A percentile compares a stretch with the other conserved stretches of the same genome.
Evolutionary conservation across 2,888 invertebrate species (phyloP).

Genomic region (Geophilus truncorum): DNA sequence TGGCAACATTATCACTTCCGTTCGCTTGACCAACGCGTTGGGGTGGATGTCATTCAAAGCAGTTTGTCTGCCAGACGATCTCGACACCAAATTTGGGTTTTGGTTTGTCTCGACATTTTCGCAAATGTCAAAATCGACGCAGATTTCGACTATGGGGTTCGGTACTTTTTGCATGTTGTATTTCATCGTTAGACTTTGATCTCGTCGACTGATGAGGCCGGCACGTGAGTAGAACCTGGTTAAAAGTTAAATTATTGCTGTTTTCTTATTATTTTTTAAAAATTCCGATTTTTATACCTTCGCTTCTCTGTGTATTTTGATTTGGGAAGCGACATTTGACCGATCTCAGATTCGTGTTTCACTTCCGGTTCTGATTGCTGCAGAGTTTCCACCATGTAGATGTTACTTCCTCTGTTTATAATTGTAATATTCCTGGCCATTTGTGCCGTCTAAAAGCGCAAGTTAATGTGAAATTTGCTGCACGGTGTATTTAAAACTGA

Average conservation of each 20-base stretch:
- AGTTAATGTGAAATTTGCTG: background rate
- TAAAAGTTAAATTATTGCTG: too few relatives aligned
- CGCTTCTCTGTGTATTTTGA: background rate
- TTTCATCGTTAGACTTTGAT: background rate
- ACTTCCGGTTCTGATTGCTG: background rate
- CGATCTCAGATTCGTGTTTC: background rate
- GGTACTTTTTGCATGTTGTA: background rate
- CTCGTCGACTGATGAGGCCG: background rate
- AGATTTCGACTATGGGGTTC: background rate
- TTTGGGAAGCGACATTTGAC: background rate
- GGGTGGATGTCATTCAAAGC: background rate
- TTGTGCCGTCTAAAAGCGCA: background rate
- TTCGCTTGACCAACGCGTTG: background rate
- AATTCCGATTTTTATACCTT: background rate
- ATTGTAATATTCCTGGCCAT: background rate
- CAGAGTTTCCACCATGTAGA: background rate
- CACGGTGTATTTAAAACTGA: too few relatives aligned
- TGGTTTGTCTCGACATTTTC: background rate
- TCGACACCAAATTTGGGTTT: background rate
- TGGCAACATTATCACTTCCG: background rate
- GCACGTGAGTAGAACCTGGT: background rate
- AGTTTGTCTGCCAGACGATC: too few relatives aligned
- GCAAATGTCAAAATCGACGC: background rate
- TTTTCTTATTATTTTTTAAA: too few relatives aligned
- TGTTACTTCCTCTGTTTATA: background rate